Percentiles rank a stretch among this genome's conserved stretches.
Conservation (phyloP, 2,888 invertebrate species). For the Drosophila buzzatii region DNA sequence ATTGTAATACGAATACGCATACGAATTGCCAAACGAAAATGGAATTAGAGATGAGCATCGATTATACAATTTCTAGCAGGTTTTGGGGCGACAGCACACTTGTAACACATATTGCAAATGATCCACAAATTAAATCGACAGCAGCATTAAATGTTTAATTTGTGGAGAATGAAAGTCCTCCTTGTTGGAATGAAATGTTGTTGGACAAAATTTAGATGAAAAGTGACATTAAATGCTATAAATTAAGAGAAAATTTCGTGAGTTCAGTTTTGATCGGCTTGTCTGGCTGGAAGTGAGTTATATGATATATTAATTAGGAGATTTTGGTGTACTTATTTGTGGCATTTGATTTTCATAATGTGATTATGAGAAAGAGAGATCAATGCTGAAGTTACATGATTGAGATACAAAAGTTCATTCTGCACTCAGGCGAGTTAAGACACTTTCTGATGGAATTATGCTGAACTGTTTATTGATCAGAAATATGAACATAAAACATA, state of each 20-base stretch:
- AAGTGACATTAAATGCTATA: not conserved
- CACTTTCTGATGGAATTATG: not conserved
- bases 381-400: not conserved
- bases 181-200: not conserved
- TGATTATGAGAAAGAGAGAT: not conserved
- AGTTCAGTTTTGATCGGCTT: not conserved
- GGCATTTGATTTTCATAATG: not conserved
- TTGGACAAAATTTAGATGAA: not conserved
- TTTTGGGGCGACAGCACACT: not conserved
- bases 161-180: not conserved
- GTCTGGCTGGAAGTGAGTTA: not conserved
- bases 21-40: constrained; percentile 16
- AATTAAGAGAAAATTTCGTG: not conserved
- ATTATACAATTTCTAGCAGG: not conserved
- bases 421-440: not conserved
- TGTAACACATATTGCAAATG: constrained; percentile 16
- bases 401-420: not conserved
- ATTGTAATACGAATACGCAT: constrained; percentile 18
- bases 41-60: constrained; percentile 32
- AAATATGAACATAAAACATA: too few species aligned
- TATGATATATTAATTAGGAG: not conserved
- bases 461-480: too few species aligned
- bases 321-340: not conserved
- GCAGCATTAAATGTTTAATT: not conserved
- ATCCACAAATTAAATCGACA: constrained; percentile 25